Conservation (phyloP, 2,888 invertebrate species). For the Noctua comes region DNA sequence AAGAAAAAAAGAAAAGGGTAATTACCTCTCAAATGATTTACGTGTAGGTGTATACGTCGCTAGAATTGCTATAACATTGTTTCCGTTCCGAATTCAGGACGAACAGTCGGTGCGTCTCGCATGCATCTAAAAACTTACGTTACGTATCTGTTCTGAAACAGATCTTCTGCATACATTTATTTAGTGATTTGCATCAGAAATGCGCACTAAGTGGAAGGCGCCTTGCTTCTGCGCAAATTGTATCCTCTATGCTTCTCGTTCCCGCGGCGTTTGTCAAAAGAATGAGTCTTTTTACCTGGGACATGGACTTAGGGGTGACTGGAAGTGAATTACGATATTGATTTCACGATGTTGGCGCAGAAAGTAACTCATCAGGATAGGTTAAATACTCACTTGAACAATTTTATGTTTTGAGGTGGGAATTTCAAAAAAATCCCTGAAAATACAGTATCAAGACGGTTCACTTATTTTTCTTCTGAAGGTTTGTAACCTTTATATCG, state of each 20-base stretch:
- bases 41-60: not conserved
- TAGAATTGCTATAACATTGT: not conserved
- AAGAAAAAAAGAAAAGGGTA: too few relatives aligned
- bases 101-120: not conserved
- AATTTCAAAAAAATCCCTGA: not conserved
- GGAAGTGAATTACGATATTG: slow-evolving; percentile 39
- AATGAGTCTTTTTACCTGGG: slow-evolving; percentile 80
- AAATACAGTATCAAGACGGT: not conserved
- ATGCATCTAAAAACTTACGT: not conserved
- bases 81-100: not conserved
- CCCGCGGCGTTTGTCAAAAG: slow-evolving; percentile 82
- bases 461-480: not conserved
- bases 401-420: not conserved
- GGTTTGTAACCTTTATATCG: not conserved
- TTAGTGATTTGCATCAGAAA: slow-evolving; percentile 77
- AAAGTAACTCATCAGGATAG: not conserved
- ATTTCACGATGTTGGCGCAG: not conserved
- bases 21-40: not conserved
- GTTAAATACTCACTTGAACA: not conserved
- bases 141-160: not conserved
- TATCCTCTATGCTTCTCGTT: slow-evolving; percentile 75
- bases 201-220: slow-evolving; percentile 78
- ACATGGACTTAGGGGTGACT: slow-evolving; percentile 29
- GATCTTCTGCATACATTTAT: slow-evolving; percentile 35
- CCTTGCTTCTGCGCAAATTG: slow-evolving; percentile 81